phyloP scores from a whole-genome alignment of 2,797 vertebrate genomes.

The Hydrocynus forskahlii region DNA sequence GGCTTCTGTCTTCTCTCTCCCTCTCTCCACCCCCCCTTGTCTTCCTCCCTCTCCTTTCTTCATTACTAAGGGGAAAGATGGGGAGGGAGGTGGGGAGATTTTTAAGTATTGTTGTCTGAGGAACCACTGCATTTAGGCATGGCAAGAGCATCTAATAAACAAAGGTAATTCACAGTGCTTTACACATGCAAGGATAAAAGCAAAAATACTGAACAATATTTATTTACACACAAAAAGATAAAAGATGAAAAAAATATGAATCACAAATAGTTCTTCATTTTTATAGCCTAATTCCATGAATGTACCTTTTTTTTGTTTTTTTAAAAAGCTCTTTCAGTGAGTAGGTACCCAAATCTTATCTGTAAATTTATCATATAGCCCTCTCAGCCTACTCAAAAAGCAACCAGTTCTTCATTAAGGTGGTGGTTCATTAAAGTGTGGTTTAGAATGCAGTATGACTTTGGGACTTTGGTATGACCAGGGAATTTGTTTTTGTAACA shows the following conservation, averaged over 20 bases:
- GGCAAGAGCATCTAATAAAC: background rate
- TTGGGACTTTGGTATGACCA: no score
- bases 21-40: conserved; percentile 63
- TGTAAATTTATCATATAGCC: no score
- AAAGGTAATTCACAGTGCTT: background rate
- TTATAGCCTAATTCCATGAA: no score
- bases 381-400: no score
- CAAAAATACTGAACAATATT: background rate
- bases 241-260: background rate
- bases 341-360: no score
- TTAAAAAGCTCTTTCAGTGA: no score
- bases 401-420: no score
- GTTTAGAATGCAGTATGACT: no score
- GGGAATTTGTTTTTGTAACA: no score
- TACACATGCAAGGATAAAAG: background rate
- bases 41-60: conserved; percentile 55
- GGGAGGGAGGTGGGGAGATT: background rate
- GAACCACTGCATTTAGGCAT: background rate
- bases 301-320: no score
- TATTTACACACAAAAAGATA: background rate
- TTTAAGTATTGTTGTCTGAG: conserved; percentile 27
- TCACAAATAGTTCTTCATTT: no score
- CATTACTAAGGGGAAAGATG: conserved; percentile 25
- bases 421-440: no score
- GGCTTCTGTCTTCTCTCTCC: conserved; percentile 71